Evolutionary conservation across 2,888 invertebrate genomes (phyloP).

Genomic region (Oscheius sp.): DNA sequence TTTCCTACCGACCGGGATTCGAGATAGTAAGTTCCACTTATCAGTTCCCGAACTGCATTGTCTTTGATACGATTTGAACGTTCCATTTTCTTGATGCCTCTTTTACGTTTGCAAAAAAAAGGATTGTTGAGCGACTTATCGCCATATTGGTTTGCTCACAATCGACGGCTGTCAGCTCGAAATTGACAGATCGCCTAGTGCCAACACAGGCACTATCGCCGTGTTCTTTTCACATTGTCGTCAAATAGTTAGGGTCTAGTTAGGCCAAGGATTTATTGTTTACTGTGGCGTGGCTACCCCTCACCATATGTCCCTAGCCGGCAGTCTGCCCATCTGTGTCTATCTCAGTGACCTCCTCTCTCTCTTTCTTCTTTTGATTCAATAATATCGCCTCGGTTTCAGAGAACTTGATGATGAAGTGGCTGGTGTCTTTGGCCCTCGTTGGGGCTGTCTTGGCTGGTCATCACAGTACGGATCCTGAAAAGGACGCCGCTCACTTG

Average conservation of each 20-base stretch:
- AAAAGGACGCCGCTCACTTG: constrained; percentile 61
- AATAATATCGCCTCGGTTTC: neutral
- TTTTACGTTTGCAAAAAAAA: neutral
- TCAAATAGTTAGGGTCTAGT: neutral
- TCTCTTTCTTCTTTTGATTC: neutral
- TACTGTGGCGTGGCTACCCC: constrained; percentile 8
- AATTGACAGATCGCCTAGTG: constrained; percentile 34
- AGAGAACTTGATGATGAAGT: constrained; percentile 35
- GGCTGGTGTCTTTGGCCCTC: constrained; percentile 39
- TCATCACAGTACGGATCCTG: constrained; percentile 61
- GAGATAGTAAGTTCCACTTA: constrained; percentile 29
- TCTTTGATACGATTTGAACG: neutral
- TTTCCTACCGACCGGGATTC: constrained; percentile 35
- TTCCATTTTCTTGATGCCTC: neutral
- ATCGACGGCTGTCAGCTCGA: constrained; percentile 34
- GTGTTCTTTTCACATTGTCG: neutral
- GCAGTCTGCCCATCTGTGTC: constrained; percentile 7
- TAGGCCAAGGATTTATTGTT: constrained; percentile 19
- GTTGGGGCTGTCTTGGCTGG: constrained; percentile 41
- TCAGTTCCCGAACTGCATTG: constrained; percentile 1
- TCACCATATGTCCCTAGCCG: constrained; percentile 13
- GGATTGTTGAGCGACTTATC: constrained; percentile 28
- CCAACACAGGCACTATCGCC: constrained; percentile 21
- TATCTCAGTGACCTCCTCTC: neutral
- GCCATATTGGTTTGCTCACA: constrained; percentile 36